A percentile compares a stretch with the other conserved stretches of the same genome.
phyloP scores from a whole-genome alignment of 1,140 invertebrate genomes.

The Geopemphigus sp. region DNA sequence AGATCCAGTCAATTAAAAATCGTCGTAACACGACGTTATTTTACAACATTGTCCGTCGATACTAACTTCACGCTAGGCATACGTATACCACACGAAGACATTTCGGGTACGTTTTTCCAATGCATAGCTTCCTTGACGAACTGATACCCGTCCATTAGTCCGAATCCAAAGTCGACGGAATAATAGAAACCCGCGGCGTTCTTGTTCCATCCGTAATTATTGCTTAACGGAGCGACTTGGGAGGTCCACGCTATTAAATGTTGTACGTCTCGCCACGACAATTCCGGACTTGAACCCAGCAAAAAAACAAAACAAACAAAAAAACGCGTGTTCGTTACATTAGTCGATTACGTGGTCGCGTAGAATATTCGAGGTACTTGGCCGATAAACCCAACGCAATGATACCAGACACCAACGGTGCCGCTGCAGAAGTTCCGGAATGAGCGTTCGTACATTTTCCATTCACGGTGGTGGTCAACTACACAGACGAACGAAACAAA shows the following conservation, averaged over 20 bases:
- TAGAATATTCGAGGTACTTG: conserved; percentile 63
- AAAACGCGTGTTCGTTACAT: too few relatives aligned
- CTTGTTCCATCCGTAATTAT: conserved; percentile 71
- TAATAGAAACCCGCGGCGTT: conserved; percentile 70
- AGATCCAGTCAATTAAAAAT: not conserved
- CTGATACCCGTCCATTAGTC: conserved; percentile 80
- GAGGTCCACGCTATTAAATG: conserved; percentile 84
- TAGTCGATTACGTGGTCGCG: not conserved
- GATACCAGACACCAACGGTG: conserved; percentile 81
- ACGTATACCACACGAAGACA: conserved; percentile 61
- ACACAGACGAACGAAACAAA: not conserved
- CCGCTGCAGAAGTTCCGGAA: conserved; percentile 81
- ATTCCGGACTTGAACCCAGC: conserved; percentile 63
- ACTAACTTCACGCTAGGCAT: conserved; percentile 51
- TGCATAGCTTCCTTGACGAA: conserved; percentile 71
- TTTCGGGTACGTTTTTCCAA: conserved; percentile 78
- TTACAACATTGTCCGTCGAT: not conserved
- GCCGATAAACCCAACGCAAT: conserved; percentile 78
- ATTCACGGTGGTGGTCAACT: conserved; percentile 75
- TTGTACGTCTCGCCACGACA: conserved; percentile 90
- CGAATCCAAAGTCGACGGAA: conserved; percentile 83
- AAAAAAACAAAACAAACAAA: not conserved
- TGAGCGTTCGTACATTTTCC: conserved; percentile 76
- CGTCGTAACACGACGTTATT: not conserved
- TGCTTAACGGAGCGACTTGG: conserved; percentile 65